These are phyloP conservation scores for Tipula helvola DNA, from an alignment of 2,888 invertebrate genomes.

Conservation along the genomic window DNA sequence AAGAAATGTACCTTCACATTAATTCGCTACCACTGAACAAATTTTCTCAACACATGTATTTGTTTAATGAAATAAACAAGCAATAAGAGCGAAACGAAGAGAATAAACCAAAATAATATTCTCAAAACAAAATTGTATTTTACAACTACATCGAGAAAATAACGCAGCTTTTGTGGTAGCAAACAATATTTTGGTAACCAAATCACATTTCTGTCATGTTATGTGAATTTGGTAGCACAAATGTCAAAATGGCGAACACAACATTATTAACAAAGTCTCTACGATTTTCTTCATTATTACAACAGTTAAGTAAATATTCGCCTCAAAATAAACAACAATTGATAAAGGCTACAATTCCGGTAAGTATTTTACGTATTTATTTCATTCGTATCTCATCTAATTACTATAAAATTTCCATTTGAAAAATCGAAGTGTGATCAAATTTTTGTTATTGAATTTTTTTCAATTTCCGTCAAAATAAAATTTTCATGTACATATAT, in stretches of 20 bases:
- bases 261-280: not conserved
- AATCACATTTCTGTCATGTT: not conserved
- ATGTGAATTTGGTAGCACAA: not conserved
- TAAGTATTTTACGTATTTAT: not conserved
- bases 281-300: not conserved
- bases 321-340: not conserved
- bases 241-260: not conserved
- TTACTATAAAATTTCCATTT: not conserved
- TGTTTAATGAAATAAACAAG: not conserved
- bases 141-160: not conserved
- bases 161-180: not conserved
- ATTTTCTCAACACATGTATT: not conserved
- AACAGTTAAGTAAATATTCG: not conserved
- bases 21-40: not conserved
- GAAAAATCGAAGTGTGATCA: not conserved
- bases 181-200: not conserved
- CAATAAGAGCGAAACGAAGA: not conserved
- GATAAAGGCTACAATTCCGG: not conserved
- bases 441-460: not conserved
- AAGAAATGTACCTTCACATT: not conserved
- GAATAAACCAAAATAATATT: not conserved
- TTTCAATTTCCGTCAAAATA: not conserved
- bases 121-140: not conserved
- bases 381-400: not conserved
- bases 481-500: not conserved